Evolutionary conservation across 2,888 invertebrate species (phyloP), one percentile per base, ranked within the genome.

Genomic region (Agonopterix alstromeriana): DNA sequence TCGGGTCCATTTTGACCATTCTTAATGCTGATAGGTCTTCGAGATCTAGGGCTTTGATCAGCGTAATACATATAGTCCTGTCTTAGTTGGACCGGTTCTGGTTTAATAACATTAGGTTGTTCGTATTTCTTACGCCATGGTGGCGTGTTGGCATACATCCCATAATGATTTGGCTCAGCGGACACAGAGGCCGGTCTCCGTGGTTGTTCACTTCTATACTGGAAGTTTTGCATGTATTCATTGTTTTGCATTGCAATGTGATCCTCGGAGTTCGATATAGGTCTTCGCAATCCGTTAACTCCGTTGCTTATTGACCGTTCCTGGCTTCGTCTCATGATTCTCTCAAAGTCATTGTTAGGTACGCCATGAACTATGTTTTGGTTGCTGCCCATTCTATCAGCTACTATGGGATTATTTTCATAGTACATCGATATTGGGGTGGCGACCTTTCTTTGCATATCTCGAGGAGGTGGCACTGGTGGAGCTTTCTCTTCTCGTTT

Each of bases 401-500:
- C 61, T 51, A 77, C 62, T 49, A 73, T 60, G 1, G 79, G 63
- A 50, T 77, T 82, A 58, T 81, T 83, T 61, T 89, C 89, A 63
- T 89, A 87, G 65, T 83, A 84, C 83, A 88, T 89, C 17, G 89
- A 88, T 58, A 88, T 56, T 53, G 86, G 86, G 36, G 89, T 88
- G 12, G 90, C 77, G 10, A 91, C 83, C 73, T 91, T 90, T 51
- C 92, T 90, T 62, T 91, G 89, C 56, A 93, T 94, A 76, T 94
- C 94, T 60, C 94, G 86, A n/a, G 95, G 95, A 0, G 95, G 95
- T 35, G 95, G 95, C 3, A 93, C 92, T 0, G 95, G 95, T 4
- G 95, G 94, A 38, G 91, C 65, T 44, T 86, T 89, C 46, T 84
- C 83, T 43, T 89, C 87, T 58, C 77, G 78, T 57, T 78, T 82